Conservation (phyloP, 2,113 vertebrate genomes). For the Sorex araneus region DNA sequence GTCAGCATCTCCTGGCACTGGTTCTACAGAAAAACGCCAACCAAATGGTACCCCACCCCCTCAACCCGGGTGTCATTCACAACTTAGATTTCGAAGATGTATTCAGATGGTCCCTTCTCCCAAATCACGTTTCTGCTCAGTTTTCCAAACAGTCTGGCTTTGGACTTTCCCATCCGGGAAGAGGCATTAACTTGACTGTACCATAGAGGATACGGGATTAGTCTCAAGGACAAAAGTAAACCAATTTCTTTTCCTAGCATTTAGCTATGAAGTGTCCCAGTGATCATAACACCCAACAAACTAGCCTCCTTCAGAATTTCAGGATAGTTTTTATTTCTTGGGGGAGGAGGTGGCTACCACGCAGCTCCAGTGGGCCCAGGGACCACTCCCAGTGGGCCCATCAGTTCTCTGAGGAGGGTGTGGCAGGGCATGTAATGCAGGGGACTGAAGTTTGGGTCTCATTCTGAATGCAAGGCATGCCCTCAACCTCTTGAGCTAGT, state of each 20-base stretch:
- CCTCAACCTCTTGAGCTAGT: no score
- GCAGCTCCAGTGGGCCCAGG: no score
- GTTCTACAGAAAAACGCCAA: fast-evolving
- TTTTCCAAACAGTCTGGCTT: neutral
- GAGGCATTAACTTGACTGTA: neutral
- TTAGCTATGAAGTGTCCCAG: neutral
- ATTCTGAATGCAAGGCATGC: no score
- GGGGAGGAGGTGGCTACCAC: no score
- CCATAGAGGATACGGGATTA: neutral
- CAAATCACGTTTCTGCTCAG: neutral
- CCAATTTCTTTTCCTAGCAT: neutral
- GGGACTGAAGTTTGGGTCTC: no score
- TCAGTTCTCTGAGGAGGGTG: no score
- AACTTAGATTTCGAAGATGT: neutral
- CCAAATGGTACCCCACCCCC: neutral
- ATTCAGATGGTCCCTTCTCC: neutral
- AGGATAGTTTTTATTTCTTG: no score
- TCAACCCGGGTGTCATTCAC: no score
- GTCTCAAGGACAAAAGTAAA: neutral
- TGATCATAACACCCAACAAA: neutral
- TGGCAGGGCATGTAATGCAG: no score
- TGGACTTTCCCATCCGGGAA: neutral
- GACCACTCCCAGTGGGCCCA: no score
- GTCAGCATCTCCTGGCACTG: neutral
- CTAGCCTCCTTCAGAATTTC: neutral